phyloP scores from a whole-genome alignment of 2,888 invertebrate genomes.

The Archips crataeganus region DNA sequence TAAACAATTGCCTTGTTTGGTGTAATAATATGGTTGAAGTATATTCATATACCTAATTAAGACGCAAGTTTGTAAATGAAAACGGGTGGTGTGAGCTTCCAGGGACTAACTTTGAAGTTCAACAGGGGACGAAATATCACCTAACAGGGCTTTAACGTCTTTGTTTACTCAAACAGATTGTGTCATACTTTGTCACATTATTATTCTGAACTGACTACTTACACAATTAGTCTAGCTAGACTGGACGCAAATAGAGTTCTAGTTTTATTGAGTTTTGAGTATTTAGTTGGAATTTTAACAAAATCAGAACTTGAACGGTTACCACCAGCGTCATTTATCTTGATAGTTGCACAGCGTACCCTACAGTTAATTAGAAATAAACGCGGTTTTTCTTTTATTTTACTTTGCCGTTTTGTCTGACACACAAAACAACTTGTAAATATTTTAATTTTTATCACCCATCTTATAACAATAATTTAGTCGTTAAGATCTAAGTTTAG shows the following conservation, averaged over 20 bases:
- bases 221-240: background rate
- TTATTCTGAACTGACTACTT: background rate
- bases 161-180: constrained; percentile 16
- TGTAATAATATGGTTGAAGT: constrained; percentile 10
- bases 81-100: constrained; percentile 1
- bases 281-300: no score
- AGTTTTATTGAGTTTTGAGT: background rate
- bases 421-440: no score
- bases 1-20: constrained; percentile 18
- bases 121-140: constrained; percentile 24
- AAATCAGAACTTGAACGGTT: no score
- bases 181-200: background rate
- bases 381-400: no score
- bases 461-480: no score
- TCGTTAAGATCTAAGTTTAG: no score
- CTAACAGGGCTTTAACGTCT: constrained; percentile 13
- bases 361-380: no score
- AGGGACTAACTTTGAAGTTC: constrained; percentile 16
- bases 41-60: constrained; percentile 21
- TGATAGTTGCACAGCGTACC: no score
- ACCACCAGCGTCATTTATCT: no score
- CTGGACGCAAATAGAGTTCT: background rate
- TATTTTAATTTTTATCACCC: no score
- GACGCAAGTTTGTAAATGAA: constrained; percentile 23
- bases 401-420: no score